Conservation (phyloP, 2,113 vertebrate species). For the Callochromis pleurospilus region DNA sequence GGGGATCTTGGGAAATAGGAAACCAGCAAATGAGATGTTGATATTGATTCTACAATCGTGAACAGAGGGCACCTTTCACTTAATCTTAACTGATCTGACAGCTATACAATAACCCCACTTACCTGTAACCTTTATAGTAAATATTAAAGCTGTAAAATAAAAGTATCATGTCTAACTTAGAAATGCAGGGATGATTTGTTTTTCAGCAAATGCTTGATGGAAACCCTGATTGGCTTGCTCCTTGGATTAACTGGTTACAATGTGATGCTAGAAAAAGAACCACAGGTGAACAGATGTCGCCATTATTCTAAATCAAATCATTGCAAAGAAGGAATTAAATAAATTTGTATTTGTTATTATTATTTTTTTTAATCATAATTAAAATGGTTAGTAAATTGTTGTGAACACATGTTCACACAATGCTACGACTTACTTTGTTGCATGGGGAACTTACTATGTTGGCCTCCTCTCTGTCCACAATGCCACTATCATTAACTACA, state of each 20-base stretch:
- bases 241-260: neutral
- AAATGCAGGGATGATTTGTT: neutral
- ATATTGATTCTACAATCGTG: conserved; percentile 49
- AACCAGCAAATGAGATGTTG: conserved; percentile 49
- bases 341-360: neutral
- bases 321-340: neutral
- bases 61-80: conserved; percentile 49
- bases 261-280: neutral
- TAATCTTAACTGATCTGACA: conserved; percentile 12
- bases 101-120: neutral
- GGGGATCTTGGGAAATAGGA: conserved; percentile 39
- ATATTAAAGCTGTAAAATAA: neutral
- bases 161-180: neutral
- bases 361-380: too few relatives aligned
- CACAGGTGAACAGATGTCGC: neutral
- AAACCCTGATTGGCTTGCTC: neutral
- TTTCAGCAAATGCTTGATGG: neutral
- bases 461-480: neutral
- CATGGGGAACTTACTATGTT: neutral
- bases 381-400: neutral
- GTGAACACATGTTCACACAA: neutral
- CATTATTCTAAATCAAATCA: neutral
- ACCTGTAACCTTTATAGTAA: neutral
- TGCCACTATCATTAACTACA: neutral
- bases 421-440: neutral